These are phyloP conservation scores for Ranitomeya variabilis DNA, from an alignment of 2,113 vertebrate species.

Conservation along the genomic window DNA sequence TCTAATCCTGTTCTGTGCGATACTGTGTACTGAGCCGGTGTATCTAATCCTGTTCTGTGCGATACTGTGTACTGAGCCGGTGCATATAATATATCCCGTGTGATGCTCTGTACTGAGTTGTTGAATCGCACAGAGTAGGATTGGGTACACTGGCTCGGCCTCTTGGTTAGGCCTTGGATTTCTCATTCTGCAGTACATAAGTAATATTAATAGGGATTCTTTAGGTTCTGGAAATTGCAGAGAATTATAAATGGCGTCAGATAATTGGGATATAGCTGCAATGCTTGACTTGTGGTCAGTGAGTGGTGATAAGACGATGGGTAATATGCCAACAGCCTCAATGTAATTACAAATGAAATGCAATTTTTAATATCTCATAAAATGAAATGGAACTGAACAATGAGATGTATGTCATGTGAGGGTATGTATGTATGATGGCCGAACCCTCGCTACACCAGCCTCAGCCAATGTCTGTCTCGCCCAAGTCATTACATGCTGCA, in stretches of 20 bases:
- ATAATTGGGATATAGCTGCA: conserved; percentile 11
- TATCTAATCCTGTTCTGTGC: no score
- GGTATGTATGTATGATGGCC: not conserved
- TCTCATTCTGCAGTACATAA: not conserved
- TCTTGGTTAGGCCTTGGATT: not conserved
- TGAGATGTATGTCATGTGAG: not conserved
- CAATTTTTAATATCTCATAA: conserved; percentile 14
- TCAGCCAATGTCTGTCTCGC: not conserved
- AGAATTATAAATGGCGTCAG: not conserved
- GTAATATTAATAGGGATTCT: not conserved
- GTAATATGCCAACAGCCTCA: conserved; percentile 6
- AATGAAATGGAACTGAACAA: conserved; percentile 21
- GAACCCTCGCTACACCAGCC: not conserved
- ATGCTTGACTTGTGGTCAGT: conserved; percentile 17
- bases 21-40: no score
- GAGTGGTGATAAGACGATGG: not conserved
- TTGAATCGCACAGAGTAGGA: no score
- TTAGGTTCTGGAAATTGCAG: conserved; percentile 3
- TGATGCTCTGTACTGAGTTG: no score
- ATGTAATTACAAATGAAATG: conserved; percentile 15
- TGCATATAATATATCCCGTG: no score
- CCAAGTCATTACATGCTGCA: not conserved
- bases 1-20: no score
- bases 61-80: no score
- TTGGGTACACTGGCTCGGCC: not conserved